Percentiles rank a stretch among this genome's conserved stretches.
phyloP scores from a whole-genome alignment of 1,140 invertebrate genomes.

The Pseudachorutes palmiensis region DNA sequence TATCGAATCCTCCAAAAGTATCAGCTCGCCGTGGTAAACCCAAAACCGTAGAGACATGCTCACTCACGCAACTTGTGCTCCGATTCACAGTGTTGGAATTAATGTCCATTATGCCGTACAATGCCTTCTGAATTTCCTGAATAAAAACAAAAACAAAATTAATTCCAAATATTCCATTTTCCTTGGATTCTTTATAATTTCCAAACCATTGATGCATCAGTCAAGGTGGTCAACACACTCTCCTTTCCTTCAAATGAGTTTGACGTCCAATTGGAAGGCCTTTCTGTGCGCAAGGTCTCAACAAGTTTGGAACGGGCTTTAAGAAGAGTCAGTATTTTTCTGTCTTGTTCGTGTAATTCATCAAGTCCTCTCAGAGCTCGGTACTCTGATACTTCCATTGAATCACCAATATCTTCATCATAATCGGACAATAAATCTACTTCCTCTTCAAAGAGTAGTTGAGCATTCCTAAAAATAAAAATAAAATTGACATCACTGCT shows the following conservation, averaged over 20 bases:
- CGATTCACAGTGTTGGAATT: slow-evolving; percentile 53
- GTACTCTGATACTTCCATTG: slow-evolving; percentile 26
- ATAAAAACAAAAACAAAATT: slow-evolving; percentile 2
- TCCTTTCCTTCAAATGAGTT: slow-evolving; percentile 32
- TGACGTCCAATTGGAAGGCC: slow-evolving; percentile 29
- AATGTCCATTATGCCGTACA: slow-evolving; percentile 24
- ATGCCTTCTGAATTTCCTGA: slow-evolving; percentile 31
- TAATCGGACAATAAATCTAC: slow-evolving; percentile 27
- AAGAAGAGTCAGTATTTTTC: slow-evolving; percentile 26
- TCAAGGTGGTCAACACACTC: slow-evolving; percentile 25
- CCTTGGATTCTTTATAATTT: background rate
- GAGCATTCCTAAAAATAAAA: slow-evolving; percentile 22
- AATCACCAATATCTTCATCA: slow-evolving; percentile 31
- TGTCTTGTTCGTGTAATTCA: slow-evolving; percentile 35
- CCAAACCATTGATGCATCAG: slow-evolving; percentile 24
- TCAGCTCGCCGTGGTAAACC: slow-evolving; percentile 81
- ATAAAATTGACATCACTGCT: background rate
- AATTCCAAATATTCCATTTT: background rate
- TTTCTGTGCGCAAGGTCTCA: slow-evolving; percentile 27
- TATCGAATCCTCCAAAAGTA: slow-evolving; percentile 89
- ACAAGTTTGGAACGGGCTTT: slow-evolving; percentile 26
- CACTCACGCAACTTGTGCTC: slow-evolving; percentile 83
- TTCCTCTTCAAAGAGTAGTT: slow-evolving; percentile 27
- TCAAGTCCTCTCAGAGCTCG: slow-evolving; percentile 30
- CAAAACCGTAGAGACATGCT: slow-evolving; percentile 73